Conservation (phyloP, 2,888 invertebrate species). For the Mechanitis mazaeus region DNA sequence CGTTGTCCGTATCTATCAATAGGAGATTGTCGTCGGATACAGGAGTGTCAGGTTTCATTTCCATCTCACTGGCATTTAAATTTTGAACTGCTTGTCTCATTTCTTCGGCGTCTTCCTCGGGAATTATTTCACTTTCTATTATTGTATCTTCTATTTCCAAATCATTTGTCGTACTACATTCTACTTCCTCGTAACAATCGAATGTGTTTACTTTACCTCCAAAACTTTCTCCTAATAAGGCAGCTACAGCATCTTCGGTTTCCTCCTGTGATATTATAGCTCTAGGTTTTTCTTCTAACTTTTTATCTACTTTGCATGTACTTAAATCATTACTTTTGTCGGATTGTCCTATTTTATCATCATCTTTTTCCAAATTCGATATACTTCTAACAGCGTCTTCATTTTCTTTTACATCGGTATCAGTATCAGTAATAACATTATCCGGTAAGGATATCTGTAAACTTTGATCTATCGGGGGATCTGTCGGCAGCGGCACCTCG, state of each 20-base stretch:
- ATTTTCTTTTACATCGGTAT: slow-evolving; percentile 67
- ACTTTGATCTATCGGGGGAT: slow-evolving; percentile 43
- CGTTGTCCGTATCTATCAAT: slow-evolving; percentile 91
- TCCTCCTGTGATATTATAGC: slow-evolving; percentile 93
- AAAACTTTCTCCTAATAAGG: slow-evolving; percentile 90
- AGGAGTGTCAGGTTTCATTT: slow-evolving; percentile 89
- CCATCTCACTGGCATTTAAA: slow-evolving; percentile 82
- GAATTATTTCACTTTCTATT: slow-evolving; percentile 74
- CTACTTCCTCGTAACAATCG: slow-evolving; percentile 73
- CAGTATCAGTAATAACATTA: slow-evolving; percentile 52
- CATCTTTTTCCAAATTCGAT: slow-evolving; percentile 71
- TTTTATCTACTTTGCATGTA: slow-evolving; percentile 69
- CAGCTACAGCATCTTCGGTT: slow-evolving; percentile 94
- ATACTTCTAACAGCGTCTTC: slow-evolving; percentile 90
- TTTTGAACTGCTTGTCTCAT: slow-evolving; percentile 90
- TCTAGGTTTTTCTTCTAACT: slow-evolving; percentile 84
- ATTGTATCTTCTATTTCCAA: slow-evolving; percentile 66
- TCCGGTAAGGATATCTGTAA: slow-evolving; percentile 1
- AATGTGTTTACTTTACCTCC: slow-evolving; percentile 79
- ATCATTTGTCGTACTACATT: slow-evolving; percentile 55
- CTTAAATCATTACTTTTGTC: slow-evolving; percentile 47
- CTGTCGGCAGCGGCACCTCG: slow-evolving; percentile 64
- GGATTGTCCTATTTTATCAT: slow-evolving; percentile 41
- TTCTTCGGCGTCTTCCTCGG: slow-evolving; percentile 87
- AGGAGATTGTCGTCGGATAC: slow-evolving; percentile 89